These are phyloP conservation scores for Carapus acus DNA, from an alignment of 2,797 vertebrate genomes.

Conservation along the genomic window DNA sequence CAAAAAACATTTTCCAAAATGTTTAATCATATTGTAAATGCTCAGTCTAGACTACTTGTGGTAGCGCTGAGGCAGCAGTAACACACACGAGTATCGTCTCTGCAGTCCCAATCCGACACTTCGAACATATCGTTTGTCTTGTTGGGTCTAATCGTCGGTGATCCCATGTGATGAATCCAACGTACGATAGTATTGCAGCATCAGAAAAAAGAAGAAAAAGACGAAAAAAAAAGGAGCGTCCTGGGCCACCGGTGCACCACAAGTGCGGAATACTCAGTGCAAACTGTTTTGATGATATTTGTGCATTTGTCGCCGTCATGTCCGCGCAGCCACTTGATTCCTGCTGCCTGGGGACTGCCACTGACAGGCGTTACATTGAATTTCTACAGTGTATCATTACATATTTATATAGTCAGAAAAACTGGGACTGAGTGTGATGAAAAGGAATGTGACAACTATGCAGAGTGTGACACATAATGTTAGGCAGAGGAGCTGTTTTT, in stretches of 20 bases:
- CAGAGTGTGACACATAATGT: conserved; percentile 35
- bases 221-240: conserved; percentile 11
- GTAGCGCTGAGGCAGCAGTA: conserved; percentile 23
- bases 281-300: conserved; percentile 46
- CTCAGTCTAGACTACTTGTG: conserved; percentile 14
- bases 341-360: conserved; percentile 22
- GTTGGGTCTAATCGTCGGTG: conserved; percentile 28
- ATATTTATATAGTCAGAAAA: conserved; percentile 44
- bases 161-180: conserved; percentile 40
- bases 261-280: conserved; percentile 25
- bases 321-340: conserved; percentile 39
- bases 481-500: conserved; percentile 18
- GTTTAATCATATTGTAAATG: conserved; percentile 17
- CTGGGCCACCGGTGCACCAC: conserved; percentile 15
- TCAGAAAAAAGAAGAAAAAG: conserved; percentile 24
- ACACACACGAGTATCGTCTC: conserved; percentile 6
- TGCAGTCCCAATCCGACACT: conserved; percentile 29
- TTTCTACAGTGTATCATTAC: conserved; percentile 47
- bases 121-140: conserved; percentile 31
- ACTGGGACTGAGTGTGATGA: conserved; percentile 22
- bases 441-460: conserved; percentile 44
- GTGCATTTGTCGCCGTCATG: conserved; percentile 31
- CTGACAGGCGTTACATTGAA: conserved; percentile 39
- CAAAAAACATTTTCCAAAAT: neutral
- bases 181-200: conserved; percentile 33